Evolutionary conservation across 2,113 vertebrate genomes (phyloP).

Genomic region (Salvelinus sp.): DNA sequence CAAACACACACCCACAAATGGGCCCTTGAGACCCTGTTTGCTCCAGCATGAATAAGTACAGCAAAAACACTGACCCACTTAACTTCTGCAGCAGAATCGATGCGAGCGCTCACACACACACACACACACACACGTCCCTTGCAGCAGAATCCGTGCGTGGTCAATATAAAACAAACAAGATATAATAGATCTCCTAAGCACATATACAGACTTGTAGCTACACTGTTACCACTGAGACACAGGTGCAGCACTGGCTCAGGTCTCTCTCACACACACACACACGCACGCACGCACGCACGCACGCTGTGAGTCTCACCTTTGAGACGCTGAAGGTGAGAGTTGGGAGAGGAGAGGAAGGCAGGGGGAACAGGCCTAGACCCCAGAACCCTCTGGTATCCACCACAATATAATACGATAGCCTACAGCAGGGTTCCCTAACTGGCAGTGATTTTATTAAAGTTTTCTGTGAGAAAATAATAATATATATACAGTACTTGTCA

Average conservation of each 20-base stretch:
- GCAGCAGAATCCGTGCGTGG: background rate
- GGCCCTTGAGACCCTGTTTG: too few species aligned
- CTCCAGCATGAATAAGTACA: background rate
- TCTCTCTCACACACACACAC: slow-evolving; percentile 12
- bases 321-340: slow-evolving; percentile 20
- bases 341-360: slow-evolving; percentile 51
- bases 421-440: too few species aligned
- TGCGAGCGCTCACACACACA: background rate
- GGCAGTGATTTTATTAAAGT: too few species aligned
- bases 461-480: too few species aligned
- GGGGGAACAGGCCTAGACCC: slow-evolving; percentile 42
- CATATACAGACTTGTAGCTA: slow-evolving; percentile 45
- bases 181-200: slow-evolving; percentile 44
- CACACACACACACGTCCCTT: background rate
- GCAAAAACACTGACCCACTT: background rate
- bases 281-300: slow-evolving; percentile 21
- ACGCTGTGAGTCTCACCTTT: too few species aligned
- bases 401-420: too few species aligned
- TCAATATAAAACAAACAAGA: slow-evolving; percentile 39
- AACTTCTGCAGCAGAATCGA: background rate
- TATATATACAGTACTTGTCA: too few species aligned
- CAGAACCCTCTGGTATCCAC: too few species aligned
- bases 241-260: slow-evolving; percentile 58
- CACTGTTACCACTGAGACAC: slow-evolving; percentile 59
- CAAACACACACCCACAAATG: too few species aligned